Conservation (phyloP, 1,140 invertebrate genomes). For the Asbolus verrucosus region DNA sequence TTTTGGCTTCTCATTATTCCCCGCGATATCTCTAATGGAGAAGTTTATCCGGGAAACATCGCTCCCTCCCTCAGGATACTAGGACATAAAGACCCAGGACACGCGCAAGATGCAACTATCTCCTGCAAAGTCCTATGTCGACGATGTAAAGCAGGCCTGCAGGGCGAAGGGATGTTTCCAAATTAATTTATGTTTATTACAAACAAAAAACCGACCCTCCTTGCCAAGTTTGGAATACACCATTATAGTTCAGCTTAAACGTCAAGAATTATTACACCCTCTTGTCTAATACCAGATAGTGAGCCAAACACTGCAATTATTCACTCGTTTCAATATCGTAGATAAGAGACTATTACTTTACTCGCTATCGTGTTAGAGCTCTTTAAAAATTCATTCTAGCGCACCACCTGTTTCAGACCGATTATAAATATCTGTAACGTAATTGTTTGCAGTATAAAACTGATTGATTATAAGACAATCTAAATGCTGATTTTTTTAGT, state of each 20-base stretch:
- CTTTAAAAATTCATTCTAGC: no score
- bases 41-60: conserved; percentile 25
- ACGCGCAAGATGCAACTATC: conserved; percentile 31
- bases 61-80: conserved; percentile 26
- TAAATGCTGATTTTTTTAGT: no score
- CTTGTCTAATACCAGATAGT: conserved; percentile 26
- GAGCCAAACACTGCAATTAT: conserved; percentile 34
- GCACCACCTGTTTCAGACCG: no score
- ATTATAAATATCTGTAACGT: no score
- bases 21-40: conserved; percentile 33
- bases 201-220: conserved; percentile 49
- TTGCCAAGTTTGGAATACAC: conserved; percentile 44
- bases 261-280: conserved; percentile 45
- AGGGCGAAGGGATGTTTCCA: conserved; percentile 44
- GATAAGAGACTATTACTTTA: conserved; percentile 11
- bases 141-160: conserved; percentile 36
- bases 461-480: no score
- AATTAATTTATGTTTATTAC: conserved; percentile 55
- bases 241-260: conserved; percentile 46
- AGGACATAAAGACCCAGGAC: conserved; percentile 41
- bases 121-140: not conserved
- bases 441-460: no score
- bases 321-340: conserved; percentile 20
- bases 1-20: conserved; percentile 36
- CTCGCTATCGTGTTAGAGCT: no score